phyloP scores from a whole-genome alignment of 30 jellyfish, hydroid and myxozoan genomes.

The Aurelia aurita region DNA sequence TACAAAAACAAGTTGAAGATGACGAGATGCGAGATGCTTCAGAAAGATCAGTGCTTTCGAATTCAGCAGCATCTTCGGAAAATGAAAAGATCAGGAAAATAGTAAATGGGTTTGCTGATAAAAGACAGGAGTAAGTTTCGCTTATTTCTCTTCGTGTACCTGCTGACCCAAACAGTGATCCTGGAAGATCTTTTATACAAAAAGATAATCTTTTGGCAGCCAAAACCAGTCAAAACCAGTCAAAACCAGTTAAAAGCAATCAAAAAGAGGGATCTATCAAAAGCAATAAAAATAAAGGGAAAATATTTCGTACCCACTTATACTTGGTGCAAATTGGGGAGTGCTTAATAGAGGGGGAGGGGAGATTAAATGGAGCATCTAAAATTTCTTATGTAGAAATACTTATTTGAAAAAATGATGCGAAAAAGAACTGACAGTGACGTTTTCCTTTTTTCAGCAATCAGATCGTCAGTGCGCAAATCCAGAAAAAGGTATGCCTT shows the following conservation, averaged over 20 bases:
- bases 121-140: slow-evolving; percentile 18
- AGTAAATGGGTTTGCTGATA: slow-evolving; percentile 10
- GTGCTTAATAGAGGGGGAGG: no score
- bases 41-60: slow-evolving; percentile 31
- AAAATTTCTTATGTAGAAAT: no score
- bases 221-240: background rate
- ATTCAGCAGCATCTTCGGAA: slow-evolving; percentile 31
- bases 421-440: no score
- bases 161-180: background rate
- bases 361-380: no score
- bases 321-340: no score
- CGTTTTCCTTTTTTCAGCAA: slow-evolving; percentile 5
- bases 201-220: background rate
- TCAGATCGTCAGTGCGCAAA: slow-evolving; percentile 35
- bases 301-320: no score
- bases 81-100: slow-evolving; percentile 29
- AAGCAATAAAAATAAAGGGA: background rate
- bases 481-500: slow-evolving; percentile 47
- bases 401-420: no score
- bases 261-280: background rate
- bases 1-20: slow-evolving; percentile 78
- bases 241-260: background rate
- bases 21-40: slow-evolving; percentile 44
- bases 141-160: background rate
- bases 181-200: background rate